Conservation (phyloP, 1,140 invertebrate genomes). For the Bacillus rossius region DNA sequence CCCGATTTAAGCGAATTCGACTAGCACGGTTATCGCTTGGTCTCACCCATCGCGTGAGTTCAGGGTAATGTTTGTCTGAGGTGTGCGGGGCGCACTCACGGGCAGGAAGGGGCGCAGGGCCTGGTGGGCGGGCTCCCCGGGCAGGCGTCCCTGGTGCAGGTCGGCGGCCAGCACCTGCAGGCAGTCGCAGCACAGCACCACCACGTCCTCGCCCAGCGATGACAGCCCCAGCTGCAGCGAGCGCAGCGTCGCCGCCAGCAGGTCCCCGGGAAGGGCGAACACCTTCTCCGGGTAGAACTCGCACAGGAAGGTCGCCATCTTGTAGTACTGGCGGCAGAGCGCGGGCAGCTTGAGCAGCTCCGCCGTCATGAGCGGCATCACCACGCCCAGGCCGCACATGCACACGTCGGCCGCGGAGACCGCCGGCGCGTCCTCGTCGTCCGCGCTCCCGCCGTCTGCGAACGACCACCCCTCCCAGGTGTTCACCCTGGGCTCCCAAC, state of each 20-base stretch:
- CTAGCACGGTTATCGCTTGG: no score
- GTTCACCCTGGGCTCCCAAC: no score
- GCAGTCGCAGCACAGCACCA: slow-evolving; percentile 59
- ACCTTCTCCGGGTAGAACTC: slow-evolving; percentile 61
- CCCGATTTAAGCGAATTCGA: no score
- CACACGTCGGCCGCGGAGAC: slow-evolving; percentile 57
- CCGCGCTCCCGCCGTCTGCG: no score
- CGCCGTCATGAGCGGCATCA: slow-evolving; percentile 71
- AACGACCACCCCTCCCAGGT: no score
- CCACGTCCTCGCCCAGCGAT: slow-evolving; percentile 58
- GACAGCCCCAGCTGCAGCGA: slow-evolving; percentile 64
- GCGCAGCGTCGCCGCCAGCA: slow-evolving; percentile 54
- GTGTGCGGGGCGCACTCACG: no score
- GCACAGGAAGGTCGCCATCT: slow-evolving; percentile 58
- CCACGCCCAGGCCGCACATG: slow-evolving; percentile 61
- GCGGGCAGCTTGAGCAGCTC: slow-evolving; percentile 65
- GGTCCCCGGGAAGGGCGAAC: slow-evolving; percentile 46
- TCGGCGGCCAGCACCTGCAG: slow-evolving; percentile 49
- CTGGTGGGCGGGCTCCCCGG: slow-evolving; percentile 44
- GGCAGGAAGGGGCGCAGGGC: slow-evolving; percentile 60
- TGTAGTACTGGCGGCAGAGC: slow-evolving; percentile 59
- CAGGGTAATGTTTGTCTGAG: no score
- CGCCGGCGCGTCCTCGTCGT: no score
- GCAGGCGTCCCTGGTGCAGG: slow-evolving; percentile 37
- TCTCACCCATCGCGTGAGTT: no score